Percentiles rank a stretch among this genome's conserved stretches.
These are phyloP conservation scores for Pristionchus japonicus DNA, from an alignment of 2,888 invertebrate species.

Conservation along the genomic window DNA sequence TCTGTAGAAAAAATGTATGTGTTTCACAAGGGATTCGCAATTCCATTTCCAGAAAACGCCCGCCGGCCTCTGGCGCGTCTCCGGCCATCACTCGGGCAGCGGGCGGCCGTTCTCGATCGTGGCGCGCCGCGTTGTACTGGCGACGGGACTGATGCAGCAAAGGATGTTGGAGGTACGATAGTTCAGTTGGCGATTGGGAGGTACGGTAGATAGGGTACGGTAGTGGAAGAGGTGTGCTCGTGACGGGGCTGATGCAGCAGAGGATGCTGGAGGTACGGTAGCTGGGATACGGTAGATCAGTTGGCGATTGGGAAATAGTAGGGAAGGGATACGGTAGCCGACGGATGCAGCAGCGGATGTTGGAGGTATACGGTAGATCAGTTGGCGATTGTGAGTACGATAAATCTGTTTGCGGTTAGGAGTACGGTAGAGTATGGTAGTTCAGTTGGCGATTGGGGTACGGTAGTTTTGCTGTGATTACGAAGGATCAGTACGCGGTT, in stretches of 20 bases:
- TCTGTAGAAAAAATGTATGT: no score
- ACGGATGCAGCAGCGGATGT: no score
- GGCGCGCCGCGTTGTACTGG: slow-evolving; percentile 21
- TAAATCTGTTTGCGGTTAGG: no score
- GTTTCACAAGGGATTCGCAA: no score
- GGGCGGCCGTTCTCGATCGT: not conserved
- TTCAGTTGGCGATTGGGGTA: no score
- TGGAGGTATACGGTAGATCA: no score
- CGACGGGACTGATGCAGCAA: slow-evolving; percentile 42
- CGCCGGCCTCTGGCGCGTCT: slow-evolving; percentile 17
- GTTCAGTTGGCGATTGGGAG: not conserved
- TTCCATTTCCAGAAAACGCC: slow-evolving; percentile 3
- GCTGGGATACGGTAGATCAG: not conserved
- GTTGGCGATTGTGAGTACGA: no score
- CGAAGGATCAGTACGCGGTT: no score
- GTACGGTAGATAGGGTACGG: not conserved
- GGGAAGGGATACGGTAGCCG: not conserved
- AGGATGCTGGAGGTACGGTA: not conserved
- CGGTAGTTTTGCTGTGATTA: no score
- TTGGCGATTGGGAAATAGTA: no score
- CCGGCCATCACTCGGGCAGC: not conserved
- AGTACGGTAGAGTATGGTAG: no score
- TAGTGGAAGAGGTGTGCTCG: no score
- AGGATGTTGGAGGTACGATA: slow-evolving; percentile 20
- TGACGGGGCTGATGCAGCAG: not conserved